Conservation (phyloP, 2,797 vertebrate genomes). For the Loris lydekkerianus region DNA sequence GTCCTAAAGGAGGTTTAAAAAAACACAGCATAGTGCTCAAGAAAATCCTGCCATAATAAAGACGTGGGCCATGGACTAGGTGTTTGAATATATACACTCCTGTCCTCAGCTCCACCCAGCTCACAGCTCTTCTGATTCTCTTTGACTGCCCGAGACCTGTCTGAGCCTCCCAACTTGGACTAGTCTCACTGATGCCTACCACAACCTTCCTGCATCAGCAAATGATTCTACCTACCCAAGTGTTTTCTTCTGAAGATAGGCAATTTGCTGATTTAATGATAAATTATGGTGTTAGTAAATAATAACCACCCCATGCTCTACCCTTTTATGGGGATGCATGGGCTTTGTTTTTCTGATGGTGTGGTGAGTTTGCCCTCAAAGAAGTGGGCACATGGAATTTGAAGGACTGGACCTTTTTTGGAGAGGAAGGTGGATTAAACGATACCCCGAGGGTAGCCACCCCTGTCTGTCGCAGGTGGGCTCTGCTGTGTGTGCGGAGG, state of each 20-base stretch:
- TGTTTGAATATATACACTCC: not conserved
- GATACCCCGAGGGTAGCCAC: not conserved
- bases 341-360: not conserved
- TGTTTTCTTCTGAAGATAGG: not conserved
- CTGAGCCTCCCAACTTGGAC: rapidly evolving
- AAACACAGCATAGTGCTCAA: not conserved
- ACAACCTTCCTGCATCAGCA: not conserved
- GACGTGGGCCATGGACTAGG: not conserved
- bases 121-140: not conserved
- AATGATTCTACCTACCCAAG: not conserved
- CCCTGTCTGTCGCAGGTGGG: too few species aligned
- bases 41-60: not conserved
- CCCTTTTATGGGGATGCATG: rapidly evolving
- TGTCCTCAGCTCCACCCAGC: not conserved
- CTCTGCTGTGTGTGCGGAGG: too few species aligned
- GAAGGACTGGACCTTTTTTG: not conserved
- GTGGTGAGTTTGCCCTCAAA: not conserved
- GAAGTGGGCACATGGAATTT: not conserved
- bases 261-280: not conserved
- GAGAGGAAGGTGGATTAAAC: not conserved
- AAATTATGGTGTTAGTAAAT: not conserved
- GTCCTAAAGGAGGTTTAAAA: not conserved
- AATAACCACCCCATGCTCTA: not conserved
- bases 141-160: not conserved
- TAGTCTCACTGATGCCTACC: not conserved